These are phyloP conservation scores for Cecropterus lyciades DNA, from an alignment of 1,140 invertebrate genomes.

Conservation along the genomic window DNA sequence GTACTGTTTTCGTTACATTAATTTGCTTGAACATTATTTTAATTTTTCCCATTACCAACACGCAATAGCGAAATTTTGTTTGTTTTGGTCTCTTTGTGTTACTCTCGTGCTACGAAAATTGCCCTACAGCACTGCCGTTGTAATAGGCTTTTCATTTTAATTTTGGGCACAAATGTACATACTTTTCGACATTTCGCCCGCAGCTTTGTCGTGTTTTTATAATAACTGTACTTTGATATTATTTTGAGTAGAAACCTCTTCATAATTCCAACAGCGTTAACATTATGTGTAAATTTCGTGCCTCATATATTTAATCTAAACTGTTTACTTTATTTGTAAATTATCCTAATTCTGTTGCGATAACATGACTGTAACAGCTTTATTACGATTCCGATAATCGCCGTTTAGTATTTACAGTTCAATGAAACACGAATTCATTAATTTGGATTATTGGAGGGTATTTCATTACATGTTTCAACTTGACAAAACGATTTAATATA, in stretches of 20 bases:
- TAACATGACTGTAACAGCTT: no score
- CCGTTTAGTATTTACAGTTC: neutral
- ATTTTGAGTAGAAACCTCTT: neutral
- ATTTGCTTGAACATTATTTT: slow-evolving; percentile 5
- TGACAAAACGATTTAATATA: slow-evolving; percentile 3
- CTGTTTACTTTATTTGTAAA: no score
- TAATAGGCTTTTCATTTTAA: slow-evolving; percentile 23
- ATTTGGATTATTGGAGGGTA: slow-evolving; percentile 6
- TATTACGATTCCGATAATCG: neutral
- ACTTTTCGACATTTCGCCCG: slow-evolving; percentile 21
- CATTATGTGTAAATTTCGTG: neutral
- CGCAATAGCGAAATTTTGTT: slow-evolving; percentile 32
- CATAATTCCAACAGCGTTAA: neutral
- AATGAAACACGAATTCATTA: slow-evolving; percentile 5
- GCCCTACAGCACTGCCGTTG: slow-evolving; percentile 1
- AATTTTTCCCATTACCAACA: slow-evolving; percentile 25
- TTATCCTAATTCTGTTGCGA: no score
- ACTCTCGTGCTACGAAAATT: slow-evolving; percentile 10
- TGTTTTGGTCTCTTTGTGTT: slow-evolving; percentile 16
- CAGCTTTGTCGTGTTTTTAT: slow-evolving; percentile 7
- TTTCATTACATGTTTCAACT: neutral
- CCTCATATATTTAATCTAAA: no score
- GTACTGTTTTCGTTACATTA: neutral
- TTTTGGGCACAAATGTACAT: slow-evolving; percentile 15
- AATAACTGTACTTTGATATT: neutral